These are phyloP conservation scores for Vulpes lagopus DNA, from an alignment of 2,113 vertebrate genomes.

Conservation along the genomic window DNA sequence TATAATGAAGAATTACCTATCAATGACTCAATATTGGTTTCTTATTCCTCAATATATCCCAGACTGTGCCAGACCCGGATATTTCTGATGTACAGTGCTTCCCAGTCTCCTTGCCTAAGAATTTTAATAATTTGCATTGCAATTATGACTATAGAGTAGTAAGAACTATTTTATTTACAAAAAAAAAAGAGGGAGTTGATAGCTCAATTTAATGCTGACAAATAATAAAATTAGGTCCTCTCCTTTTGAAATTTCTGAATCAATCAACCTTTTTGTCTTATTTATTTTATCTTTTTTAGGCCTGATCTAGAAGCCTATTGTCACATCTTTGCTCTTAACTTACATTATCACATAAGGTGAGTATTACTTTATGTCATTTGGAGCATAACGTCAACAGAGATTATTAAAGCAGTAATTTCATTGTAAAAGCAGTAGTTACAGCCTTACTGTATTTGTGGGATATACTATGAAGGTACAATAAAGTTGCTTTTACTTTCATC, in stretches of 20 bases:
- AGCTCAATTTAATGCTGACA: slow-evolving; percentile 8
- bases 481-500: slow-evolving; percentile 13
- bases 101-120: not conserved
- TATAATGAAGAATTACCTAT: not conserved
- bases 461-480: not conserved
- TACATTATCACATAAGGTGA: not conserved
- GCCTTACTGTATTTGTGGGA: not conserved
- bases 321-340: not conserved
- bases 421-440: slow-evolving; percentile 46
- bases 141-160: not conserved
- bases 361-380: slow-evolving; percentile 29
- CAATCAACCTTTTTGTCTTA: not conserved
- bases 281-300: slow-evolving; percentile 23
- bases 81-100: not conserved
- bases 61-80: not conserved
- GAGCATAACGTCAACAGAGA: slow-evolving; percentile 4
- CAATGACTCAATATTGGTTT: not conserved
- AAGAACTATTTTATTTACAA: not conserved
- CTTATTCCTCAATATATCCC: not conserved
- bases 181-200: not conserved
- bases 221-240: not conserved
- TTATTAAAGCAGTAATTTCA: slow-evolving; percentile 31
- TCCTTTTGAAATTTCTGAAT: slow-evolving; percentile 26
- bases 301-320: not conserved
- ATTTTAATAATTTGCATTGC: slow-evolving; percentile 2